phyloP scores from a whole-genome alignment of 2,888 invertebrate genomes.

The Neoitamus cyanurus region DNA sequence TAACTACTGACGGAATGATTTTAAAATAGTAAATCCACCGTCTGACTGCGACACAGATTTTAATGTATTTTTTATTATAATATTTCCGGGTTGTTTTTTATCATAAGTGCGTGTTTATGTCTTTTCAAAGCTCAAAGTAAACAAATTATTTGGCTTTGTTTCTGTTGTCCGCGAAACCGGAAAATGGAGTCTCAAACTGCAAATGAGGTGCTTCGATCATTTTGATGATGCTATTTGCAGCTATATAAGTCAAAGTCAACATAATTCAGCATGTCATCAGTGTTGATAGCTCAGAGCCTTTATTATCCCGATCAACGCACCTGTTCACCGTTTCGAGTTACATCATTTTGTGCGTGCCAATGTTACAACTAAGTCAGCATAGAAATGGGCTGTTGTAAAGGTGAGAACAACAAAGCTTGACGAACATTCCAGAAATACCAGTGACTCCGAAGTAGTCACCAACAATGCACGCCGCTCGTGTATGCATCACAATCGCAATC shows the following conservation, averaged over 20 bases:
- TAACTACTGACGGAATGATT: not conserved
- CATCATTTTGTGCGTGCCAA: not conserved
- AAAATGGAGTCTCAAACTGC: not conserved
- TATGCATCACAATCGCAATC: slow-evolving; percentile 33
- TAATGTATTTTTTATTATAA: slow-evolving; percentile 1
- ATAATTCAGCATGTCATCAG: not conserved
- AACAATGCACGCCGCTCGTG: not conserved
- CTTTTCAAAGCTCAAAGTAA: not conserved
- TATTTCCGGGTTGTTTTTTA: not conserved
- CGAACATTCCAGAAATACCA: not conserved
- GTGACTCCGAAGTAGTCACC: not conserved
- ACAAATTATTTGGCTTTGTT: not conserved
- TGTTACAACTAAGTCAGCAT: not conserved
- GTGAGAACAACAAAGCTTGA: not conserved
- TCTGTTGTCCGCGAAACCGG: not conserved
- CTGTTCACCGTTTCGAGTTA: not conserved
- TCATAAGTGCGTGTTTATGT: not conserved
- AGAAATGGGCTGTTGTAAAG: not conserved
- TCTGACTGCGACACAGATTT: not conserved
- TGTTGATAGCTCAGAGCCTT: not conserved
- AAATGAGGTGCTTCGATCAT: not conserved
- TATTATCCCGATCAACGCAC: not conserved
- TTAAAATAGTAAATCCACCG: not conserved
- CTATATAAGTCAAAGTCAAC: not conserved
- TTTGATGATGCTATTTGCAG: not conserved